Evolutionary conservation across 2,888 invertebrate species (phyloP), one percentile per base, ranked within the genome.

Genomic region (Nematopogon swammerdamellus): DNA sequence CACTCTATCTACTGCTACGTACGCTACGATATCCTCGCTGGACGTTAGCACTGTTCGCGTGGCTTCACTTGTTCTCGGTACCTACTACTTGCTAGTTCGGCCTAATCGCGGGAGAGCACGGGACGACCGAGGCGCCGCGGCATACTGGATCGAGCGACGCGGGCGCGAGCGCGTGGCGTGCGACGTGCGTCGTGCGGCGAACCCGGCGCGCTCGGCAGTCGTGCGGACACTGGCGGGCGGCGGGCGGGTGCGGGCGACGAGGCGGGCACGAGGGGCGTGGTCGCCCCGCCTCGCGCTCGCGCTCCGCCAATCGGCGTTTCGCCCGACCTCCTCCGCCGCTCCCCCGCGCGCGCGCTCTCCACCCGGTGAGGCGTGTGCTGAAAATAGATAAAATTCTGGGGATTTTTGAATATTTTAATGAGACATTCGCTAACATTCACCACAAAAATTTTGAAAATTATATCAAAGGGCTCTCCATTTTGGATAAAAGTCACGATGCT

Each of bases 151-250:
- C 29, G 36, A 19, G 71, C 72, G 70, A 67, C 70, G 72, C 60
- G 16, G 29, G 63, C 43, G 30, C 64, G 59, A 58, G 60, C 60
- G 59, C 68, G 79, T 80, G 82, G 81, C 81, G 74, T 71, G 72
- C 67, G 70, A 72, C 75, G 73, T 75, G 77, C 70, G 74, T 18
- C 80, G 69, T 68, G 80, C 75, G 73, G 74, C 73, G 70, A 72
- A 79, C 80, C 82, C 82, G 80, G 68, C 71, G 75, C 76, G 79
- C 79, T 77, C 79, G 79, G 74, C 76, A 68, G 76, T 76, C 74
- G 72, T 74, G 68, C 73, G 73, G 75, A 75, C 75, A 77, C 79
- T 80, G 80, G 68, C 76, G 73, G 68, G 71, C 64, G 58, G 49
- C 56, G 60, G 54, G 63, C 62, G 62, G 58, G 65, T 64, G 57